Evolutionary conservation across 2,888 invertebrate species (phyloP).

Genomic region (Callosobruchus maculatus): DNA sequence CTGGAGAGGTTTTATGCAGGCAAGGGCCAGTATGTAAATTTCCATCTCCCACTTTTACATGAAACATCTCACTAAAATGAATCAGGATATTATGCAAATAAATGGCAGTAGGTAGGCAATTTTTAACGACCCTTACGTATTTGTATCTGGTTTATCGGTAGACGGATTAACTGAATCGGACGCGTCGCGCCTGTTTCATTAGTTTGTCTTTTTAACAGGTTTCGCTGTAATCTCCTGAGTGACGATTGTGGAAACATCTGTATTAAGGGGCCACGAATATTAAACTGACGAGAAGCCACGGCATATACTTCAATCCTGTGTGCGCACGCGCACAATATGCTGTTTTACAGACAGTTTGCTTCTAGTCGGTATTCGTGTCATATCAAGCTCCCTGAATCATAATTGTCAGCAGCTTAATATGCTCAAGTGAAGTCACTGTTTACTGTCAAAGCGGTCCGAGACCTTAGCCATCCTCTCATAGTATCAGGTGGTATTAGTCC

Average conservation of each 20-base stretch:
- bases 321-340: no score
- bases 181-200: background rate
- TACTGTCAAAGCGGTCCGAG: no score
- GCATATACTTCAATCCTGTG: no score
- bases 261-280: background rate
- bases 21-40: background rate
- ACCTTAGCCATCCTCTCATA: no score
- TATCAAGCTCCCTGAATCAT: no score
- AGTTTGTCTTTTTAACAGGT: background rate
- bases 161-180: background rate
- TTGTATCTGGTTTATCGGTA: background rate
- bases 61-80: background rate
- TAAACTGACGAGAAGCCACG: no score
- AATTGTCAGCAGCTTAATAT: no score
- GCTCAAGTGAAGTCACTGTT: no score
- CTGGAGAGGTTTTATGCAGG: background rate
- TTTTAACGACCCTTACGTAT: background rate
- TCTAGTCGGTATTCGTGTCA: no score
- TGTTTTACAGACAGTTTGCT: no score
- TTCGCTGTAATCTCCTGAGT: background rate
- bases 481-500: no score
- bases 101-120: background rate
- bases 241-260: background rate
- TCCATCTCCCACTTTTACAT: background rate
- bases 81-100: background rate